Evolutionary conservation across 2,797 vertebrate species (phyloP).

Genomic region (Protosalanx chinensis): DNA sequence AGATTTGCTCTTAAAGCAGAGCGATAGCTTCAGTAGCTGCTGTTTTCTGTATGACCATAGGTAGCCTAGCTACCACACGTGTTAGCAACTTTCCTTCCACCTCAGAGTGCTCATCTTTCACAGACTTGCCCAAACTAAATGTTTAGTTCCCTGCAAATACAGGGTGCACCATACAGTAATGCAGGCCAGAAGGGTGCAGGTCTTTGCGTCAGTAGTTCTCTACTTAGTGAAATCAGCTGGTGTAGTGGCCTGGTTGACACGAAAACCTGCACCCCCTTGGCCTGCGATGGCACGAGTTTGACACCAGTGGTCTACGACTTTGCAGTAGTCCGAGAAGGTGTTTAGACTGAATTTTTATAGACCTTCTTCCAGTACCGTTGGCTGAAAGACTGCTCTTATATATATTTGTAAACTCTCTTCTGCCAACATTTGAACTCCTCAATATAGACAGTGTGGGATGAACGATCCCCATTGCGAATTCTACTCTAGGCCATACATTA

Average conservation of each 20-base stretch:
- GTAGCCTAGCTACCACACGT: too few species aligned
- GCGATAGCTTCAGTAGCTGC: not conserved
- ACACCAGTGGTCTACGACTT: not conserved
- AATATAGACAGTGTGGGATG: not conserved
- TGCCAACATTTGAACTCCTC: not conserved
- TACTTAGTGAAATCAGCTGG: too few species aligned
- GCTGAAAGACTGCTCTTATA: not conserved
- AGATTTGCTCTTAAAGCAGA: not conserved
- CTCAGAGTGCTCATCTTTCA: not conserved
- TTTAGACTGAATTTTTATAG: not conserved
- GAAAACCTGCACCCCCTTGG: too few species aligned
- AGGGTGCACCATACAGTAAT: too few species aligned
- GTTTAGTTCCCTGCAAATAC: not conserved
- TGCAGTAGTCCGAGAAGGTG: constrained; percentile 8
- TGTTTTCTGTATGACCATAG: too few species aligned
- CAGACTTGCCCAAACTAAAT: not conserved
- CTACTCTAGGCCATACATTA: not conserved
- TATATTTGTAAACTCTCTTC: not conserved
- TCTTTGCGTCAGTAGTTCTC: not conserved
- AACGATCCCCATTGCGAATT: not conserved
- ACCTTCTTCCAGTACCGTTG: not conserved
- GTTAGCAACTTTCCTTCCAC: not conserved
- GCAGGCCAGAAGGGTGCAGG: not conserved
- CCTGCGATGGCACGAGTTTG: not conserved
- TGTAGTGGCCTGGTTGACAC: too few species aligned